Evolutionary conservation across 2,113 vertebrate species (phyloP), one percentile per base, ranked within the genome.

Genomic region (Spizaetus ornatus): DNA sequence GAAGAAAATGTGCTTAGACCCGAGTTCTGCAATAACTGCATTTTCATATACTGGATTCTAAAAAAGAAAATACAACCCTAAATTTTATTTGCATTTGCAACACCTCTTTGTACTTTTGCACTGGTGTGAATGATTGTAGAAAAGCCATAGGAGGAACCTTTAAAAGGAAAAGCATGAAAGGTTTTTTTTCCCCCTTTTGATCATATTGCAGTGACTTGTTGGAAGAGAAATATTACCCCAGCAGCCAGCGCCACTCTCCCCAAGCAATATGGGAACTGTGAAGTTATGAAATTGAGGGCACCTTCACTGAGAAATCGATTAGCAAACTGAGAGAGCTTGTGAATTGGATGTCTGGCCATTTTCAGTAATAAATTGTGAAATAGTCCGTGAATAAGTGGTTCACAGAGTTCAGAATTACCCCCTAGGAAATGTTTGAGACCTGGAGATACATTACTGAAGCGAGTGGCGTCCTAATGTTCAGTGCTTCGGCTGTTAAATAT

Each of bases 271-370:
- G 95, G 97, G 97, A 98, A 82, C 97, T 97, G 95, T 98, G 95
- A 97, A 98, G 98, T 98, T 97, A 98, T 97, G 98, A 98, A 98
- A 98, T 98, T 97, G 97, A 98, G 98, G 98, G 98, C 98, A 99
- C 98, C 98, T 99, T 99, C 98, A 97, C 97, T 95, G 97, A 97
- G 98, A 98, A 98, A 99, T 98, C 98, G 98, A 99, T 99, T 98
- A 99, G 98, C 98, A 97, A 96, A 98, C 98, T 66, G 96, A 98
- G 97, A 98, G 97, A 98, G 98, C 98, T 98, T 98, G 98, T 98
- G 98, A 99, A 99, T 98, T 98, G 98, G 98, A 98, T 97, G 98
- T 98, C 98, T 99, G 98, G 97, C 98, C 97, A 97, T 98, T 98
- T 98, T 97, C 98, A 98, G 98, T 98, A 98, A 98, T 99, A 99